Evolutionary conservation across 1,140 invertebrate species (phyloP).

Genomic region (Lepidurus apus): DNA sequence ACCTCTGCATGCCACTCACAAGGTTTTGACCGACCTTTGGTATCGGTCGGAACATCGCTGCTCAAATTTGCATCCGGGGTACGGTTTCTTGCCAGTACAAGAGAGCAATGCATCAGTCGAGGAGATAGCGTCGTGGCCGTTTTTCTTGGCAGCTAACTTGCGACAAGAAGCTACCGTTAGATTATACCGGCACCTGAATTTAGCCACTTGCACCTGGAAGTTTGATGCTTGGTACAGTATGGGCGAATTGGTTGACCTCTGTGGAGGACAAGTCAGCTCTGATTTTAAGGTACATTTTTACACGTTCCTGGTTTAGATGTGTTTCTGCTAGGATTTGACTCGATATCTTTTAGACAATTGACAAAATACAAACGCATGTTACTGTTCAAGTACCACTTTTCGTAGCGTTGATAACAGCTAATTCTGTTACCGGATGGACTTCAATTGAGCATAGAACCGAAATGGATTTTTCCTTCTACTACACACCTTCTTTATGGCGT

Average conservation of each 20-base stretch:
- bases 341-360: constrained; percentile 9
- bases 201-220: constrained; percentile 48
- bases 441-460: constrained; percentile 49
- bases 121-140: constrained; percentile 37
- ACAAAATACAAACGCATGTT: constrained; percentile 44
- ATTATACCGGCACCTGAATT: constrained; percentile 48
- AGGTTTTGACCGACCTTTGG: constrained; percentile 46
- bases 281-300: constrained; percentile 44
- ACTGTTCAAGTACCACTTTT: constrained; percentile 48
- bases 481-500: constrained; percentile 46
- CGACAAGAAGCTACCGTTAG: constrained; percentile 43
- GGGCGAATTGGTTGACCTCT: constrained; percentile 48
- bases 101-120: constrained; percentile 8
- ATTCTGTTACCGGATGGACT: constrained; percentile 46
- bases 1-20: constrained; percentile 47
- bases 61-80: constrained; percentile 47
- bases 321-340: background rate
- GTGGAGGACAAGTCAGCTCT: constrained; percentile 47
- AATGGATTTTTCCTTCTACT: constrained; percentile 50
- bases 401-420: constrained; percentile 48
- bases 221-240: constrained; percentile 51
- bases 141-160: constrained; percentile 43
- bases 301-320: constrained; percentile 16
- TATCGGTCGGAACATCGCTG: constrained; percentile 50
- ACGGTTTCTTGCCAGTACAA: constrained; percentile 43